Percentiles rank a stretch among this genome's conserved stretches.
Evolutionary conservation across 2,113 vertebrate species (phyloP).

Genomic region (Telmatochromis sp.): DNA sequence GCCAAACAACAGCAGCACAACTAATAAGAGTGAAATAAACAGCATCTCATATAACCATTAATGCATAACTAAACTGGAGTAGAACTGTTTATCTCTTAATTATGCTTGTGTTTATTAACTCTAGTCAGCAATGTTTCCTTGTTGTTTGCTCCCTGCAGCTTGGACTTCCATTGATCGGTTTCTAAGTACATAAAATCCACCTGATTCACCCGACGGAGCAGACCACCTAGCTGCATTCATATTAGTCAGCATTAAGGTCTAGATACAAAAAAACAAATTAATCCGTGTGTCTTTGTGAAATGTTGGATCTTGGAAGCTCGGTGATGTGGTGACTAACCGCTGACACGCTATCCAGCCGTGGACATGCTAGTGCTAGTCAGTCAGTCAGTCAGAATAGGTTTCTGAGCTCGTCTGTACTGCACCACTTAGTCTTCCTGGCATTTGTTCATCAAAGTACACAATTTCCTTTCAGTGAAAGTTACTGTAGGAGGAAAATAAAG

Average conservation of each 20-base stretch:
- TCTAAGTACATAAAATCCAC: neutral
- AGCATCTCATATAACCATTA: neutral
- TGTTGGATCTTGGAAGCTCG: neutral
- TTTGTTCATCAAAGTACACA: neutral
- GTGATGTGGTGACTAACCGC: neutral
- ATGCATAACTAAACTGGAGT: neutral
- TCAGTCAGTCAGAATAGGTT: neutral
- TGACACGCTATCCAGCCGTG: neutral
- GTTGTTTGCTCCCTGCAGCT: neutral
- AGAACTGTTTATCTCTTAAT: neutral
- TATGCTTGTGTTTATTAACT: neutral
- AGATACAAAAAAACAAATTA: neutral
- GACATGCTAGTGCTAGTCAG: constrained; percentile 11
- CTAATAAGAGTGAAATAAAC: neutral
- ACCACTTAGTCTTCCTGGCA: neutral
- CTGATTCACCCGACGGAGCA: neutral
- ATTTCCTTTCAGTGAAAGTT: neutral
- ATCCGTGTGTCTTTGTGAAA: neutral
- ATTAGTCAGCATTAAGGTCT: neutral
- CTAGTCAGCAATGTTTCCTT: neutral
- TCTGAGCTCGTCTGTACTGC: neutral
- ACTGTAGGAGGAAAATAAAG: neutral
- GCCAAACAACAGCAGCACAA: neutral
- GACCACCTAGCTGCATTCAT: neutral
- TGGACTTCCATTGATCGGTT: neutral